Evolutionary conservation across 2,888 invertebrate genomes (phyloP).

Genomic region (Phalera bucephala): DNA sequence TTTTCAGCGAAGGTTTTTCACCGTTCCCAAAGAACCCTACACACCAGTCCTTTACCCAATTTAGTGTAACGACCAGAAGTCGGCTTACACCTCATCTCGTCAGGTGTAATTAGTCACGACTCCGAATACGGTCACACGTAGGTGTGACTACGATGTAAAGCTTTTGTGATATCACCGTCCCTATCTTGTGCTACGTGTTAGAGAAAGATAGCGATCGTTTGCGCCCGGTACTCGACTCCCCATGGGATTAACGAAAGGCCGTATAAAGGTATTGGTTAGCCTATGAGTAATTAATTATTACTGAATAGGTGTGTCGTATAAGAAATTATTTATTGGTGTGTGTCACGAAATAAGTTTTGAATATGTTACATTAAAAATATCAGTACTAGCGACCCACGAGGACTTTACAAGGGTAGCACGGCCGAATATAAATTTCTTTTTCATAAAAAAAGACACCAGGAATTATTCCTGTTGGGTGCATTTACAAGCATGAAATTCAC

Average conservation of each 20-base stretch:
- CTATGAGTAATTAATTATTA: constrained; percentile 11
- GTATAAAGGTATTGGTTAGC: constrained; percentile 32
- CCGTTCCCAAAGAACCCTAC: constrained; percentile 8
- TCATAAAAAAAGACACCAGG: no score
- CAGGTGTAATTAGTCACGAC: constrained; percentile 45
- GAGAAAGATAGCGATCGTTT: constrained; percentile 29
- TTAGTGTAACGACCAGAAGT: constrained; percentile 16
- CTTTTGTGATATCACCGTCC: constrained; percentile 20
- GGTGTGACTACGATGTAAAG: constrained; percentile 26
- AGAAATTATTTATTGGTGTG: constrained; percentile 6
- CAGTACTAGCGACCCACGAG: no score
- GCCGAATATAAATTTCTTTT: no score
- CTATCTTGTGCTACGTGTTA: constrained; percentile 19
- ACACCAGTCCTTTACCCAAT: constrained; percentile 19
- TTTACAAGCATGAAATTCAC: no score
- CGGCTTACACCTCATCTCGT: constrained; percentile 28
- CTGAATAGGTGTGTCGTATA: constrained; percentile 4
- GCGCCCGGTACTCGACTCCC: constrained; percentile 38
- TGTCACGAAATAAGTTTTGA: not conserved
- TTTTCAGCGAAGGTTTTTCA: no score
- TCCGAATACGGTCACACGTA: constrained; percentile 35
- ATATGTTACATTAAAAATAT: no score
- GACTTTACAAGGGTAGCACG: no score
- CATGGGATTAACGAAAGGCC: constrained; percentile 31
- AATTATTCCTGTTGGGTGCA: no score